Conservation (phyloP, 2,797 vertebrate species). For the Alectoris magna region DNA sequence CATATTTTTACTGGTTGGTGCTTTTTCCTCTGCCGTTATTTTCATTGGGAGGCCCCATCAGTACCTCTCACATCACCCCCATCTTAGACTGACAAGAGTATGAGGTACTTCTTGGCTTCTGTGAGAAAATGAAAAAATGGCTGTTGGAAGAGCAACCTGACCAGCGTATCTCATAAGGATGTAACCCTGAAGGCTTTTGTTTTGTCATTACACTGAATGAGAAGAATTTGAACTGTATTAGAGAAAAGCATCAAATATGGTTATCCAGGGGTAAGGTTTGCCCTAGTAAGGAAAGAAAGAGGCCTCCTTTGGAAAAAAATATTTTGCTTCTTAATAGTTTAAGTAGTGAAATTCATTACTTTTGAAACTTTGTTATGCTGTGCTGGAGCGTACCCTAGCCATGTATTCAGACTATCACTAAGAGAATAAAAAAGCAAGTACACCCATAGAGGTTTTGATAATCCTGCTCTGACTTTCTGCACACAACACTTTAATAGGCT, state of each 20-base stretch:
- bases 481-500: neutral
- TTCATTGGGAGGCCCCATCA: neutral
- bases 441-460: neutral
- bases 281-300: neutral
- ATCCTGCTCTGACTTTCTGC: neutral
- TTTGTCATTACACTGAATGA: slow-evolving; percentile 28
- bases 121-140: slow-evolving; percentile 18
- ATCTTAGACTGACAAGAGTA: neutral
- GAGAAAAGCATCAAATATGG: neutral
- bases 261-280: neutral
- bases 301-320: neutral
- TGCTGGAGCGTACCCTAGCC: neutral
- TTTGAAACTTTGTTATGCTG: neutral
- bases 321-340: neutral
- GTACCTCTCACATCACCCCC: neutral
- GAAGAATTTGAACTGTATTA: slow-evolving; percentile 3
- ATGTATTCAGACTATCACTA: neutral
- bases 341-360: neutral
- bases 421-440: neutral
- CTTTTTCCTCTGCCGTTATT: slow-evolving; percentile 35
- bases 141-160: slow-evolving; percentile 23
- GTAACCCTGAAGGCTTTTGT: slow-evolving; percentile 16
- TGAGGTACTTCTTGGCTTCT: slow-evolving; percentile 30
- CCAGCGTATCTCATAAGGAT: neutral
- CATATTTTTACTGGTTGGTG: slow-evolving; percentile 68